Percentiles rank a stretch among this genome's conserved stretches.
Evolutionary conservation across 2,113 vertebrate species (phyloP).

Genomic region (Tursiops truncatus): DNA sequence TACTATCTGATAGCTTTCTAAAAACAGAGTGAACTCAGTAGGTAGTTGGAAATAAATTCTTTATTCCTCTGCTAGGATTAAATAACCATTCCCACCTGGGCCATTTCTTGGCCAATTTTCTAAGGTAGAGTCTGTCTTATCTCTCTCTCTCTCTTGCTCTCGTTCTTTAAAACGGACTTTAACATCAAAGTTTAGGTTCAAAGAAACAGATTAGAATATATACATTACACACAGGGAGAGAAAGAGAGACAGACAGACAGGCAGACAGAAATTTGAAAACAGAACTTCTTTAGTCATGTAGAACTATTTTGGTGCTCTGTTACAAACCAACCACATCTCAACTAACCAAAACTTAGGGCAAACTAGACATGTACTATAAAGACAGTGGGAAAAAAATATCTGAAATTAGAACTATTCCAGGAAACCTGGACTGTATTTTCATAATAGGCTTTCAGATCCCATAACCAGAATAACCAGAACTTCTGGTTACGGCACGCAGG

Average conservation of each 20-base stretch:
- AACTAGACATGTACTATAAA: neutral
- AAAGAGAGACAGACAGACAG: neutral
- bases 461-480: conserved; percentile 65
- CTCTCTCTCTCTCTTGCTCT: neutral
- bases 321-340: conserved; percentile 13
- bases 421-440: conserved; percentile 34
- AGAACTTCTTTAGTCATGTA: neutral
- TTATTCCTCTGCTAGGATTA: neutral
- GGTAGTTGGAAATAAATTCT: neutral
- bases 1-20: neutral
- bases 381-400: neutral
- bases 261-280: neutral
- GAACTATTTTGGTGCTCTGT: neutral
- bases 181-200: neutral
- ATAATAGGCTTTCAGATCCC: conserved; percentile 36
- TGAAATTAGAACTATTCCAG: conserved; percentile 26
- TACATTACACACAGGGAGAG: neutral
- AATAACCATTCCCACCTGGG: neutral
- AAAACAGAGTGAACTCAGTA: neutral
- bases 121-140: neutral
- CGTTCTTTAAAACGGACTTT: neutral
- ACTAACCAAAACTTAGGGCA: neutral
- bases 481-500: neutral
- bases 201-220: neutral
- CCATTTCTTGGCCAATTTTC: neutral